These are phyloP conservation scores for Cordilura impudica DNA, from an alignment of 2,888 invertebrate species.

Conservation along the genomic window DNA sequence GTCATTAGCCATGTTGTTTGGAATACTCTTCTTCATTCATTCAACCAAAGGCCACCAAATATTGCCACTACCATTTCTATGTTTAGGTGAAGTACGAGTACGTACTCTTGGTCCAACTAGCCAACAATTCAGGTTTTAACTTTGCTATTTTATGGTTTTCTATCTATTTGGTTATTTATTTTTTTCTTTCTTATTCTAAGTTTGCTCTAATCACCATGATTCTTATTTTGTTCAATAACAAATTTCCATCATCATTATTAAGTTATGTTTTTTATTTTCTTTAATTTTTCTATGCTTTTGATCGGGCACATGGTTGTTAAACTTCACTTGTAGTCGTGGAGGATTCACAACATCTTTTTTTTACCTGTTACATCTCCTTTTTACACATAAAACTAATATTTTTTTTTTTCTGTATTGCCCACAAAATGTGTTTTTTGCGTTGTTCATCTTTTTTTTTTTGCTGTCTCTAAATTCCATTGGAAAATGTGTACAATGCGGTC, in stretches of 20 bases:
- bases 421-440: background rate
- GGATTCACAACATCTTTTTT: slow-evolving; percentile 47
- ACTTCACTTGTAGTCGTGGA: background rate
- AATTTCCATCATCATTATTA: slow-evolving; percentile 19
- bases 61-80: slow-evolving; percentile 5
- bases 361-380: slow-evolving; percentile 27
- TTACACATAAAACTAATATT: background rate
- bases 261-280: slow-evolving; percentile 1
- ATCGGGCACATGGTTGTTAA: slow-evolving; percentile 15
- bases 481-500: slow-evolving; percentile 45
- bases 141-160: background rate
- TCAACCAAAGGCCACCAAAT: slow-evolving; percentile 9
- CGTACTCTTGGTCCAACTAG: background rate
- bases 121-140: background rate
- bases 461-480: slow-evolving; percentile 44
- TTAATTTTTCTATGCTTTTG: background rate
- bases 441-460: background rate
- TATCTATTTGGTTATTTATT: background rate
- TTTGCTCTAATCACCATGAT: background rate
- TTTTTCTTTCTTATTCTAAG: background rate
- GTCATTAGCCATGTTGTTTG: slow-evolving; percentile 37
- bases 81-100: too few species aligned
- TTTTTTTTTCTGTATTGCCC: background rate
- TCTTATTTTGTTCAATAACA: background rate
- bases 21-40: background rate